Percentiles rank a stretch among this genome's conserved stretches.
These are phyloP conservation scores for Callipepla californica DNA, from an alignment of 2,113 vertebrate genomes.

Conservation along the genomic window DNA sequence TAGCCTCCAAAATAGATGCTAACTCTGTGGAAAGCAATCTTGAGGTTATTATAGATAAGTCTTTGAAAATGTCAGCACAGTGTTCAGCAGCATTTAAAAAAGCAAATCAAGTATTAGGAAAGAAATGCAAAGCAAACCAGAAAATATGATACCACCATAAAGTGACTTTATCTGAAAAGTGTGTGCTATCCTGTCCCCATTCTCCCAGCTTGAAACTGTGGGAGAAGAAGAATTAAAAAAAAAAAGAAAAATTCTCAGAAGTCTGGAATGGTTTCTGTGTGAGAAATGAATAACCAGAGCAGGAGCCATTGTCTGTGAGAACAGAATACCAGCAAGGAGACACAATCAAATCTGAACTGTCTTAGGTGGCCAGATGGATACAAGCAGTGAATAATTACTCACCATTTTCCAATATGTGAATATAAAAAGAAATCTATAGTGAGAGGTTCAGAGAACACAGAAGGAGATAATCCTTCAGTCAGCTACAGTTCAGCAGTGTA, in stretches of 20 bases:
- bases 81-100: conserved; percentile 32
- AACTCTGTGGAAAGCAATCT: conserved; percentile 6
- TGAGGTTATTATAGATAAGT: conserved; percentile 18
- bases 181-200: neutral
- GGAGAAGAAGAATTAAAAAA: neutral
- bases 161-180: neutral
- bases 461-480: neutral
- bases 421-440: neutral
- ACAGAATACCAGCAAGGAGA: neutral
- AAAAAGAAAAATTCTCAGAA: neutral
- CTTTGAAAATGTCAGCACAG: conserved; percentile 33
- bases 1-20: conserved; percentile 3
- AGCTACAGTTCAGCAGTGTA: neutral
- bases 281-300: neutral
- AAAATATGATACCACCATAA: neutral
- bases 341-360: neutral
- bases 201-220: neutral
- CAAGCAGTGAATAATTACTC: neutral
- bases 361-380: neutral
- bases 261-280: neutral
- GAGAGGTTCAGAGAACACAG: neutral
- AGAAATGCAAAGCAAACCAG: neutral
- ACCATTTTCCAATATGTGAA: neutral
- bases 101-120: conserved; percentile 1
- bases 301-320: neutral